Evolutionary conservation across 64 coral and sea anemone genomes (phyloP).

Genomic region (Stichodactyla helianthus): DNA sequence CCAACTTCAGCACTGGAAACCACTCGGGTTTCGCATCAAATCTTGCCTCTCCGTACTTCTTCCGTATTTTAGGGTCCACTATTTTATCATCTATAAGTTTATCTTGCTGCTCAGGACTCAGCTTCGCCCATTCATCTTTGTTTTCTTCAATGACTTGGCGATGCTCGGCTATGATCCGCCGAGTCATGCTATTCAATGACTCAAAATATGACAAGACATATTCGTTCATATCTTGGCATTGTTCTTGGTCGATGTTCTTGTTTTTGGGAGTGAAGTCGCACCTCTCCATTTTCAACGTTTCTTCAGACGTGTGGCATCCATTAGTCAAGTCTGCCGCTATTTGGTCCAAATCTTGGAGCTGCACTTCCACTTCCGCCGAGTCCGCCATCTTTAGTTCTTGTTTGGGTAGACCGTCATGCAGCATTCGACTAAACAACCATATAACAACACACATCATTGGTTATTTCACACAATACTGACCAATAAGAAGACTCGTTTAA

Average conservation of each 20-base stretch:
- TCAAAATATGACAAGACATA: constrained; percentile 89
- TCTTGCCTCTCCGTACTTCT: constrained; percentile 59
- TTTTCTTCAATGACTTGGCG: constrained; percentile 81
- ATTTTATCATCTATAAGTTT: constrained; percentile 84
- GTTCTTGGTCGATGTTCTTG: constrained; percentile 35
- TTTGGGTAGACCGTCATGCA: constrained; percentile 19
- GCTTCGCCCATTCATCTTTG: constrained; percentile 65
- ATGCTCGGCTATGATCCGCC: constrained; percentile 92
- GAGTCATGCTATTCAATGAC: constrained; percentile 85
- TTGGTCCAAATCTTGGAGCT: constrained; percentile 25
- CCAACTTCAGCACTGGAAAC: constrained; percentile 92
- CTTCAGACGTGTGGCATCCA: constrained; percentile 14
- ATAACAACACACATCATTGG: constrained; percentile 35
- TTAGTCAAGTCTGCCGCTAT: constrained; percentile 41
- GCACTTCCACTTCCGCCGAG: constrained; percentile 57
- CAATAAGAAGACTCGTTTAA: constrained; percentile 2
- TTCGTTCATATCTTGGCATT: constrained; percentile 84
- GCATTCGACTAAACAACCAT: background rate
- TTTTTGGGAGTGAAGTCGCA: constrained; percentile 66
- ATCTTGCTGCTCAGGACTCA: constrained; percentile 88
- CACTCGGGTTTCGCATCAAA: constrained; percentile 62
- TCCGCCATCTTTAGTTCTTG: constrained; percentile 55
- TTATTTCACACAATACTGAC: background rate
- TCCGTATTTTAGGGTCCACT: constrained; percentile 66
- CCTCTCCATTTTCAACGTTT: constrained; percentile 21